Evolutionary conservation across 2,888 invertebrate species (phyloP), one percentile per base, ranked within the genome.

Genomic region (Aphrophora alni): DNA sequence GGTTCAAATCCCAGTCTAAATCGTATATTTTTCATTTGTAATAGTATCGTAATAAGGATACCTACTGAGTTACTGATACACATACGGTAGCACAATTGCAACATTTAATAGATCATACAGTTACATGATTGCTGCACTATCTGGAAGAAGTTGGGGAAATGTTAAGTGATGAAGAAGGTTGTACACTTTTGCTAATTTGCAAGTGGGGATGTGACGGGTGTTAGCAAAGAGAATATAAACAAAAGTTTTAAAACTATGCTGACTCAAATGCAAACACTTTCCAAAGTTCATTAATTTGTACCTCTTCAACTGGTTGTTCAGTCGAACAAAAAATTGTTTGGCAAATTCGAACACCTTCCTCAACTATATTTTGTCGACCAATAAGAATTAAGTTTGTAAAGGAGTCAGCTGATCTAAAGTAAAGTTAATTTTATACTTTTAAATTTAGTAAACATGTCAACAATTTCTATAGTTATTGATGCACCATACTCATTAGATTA

Each of bases 271-370:
- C 38, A 81, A 38, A 17, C n/a, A 75, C 51, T 38, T 75, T 38
- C 14, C 44, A 75, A 79, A 38, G 44, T 38, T 44, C 68, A 24
- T n/a, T n/a, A n/a, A n/a, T 80, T 79, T 38, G 59, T 78, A 38
- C 33, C 71, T 17, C 44, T 85, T 24, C 82, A 80, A 83, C 27
- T 84, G 69, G 59, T 80, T 81, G 75, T 72, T 44, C 70, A 21
- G 70, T 77, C 33, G 80, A 81, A 81, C 77, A 80, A 74, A 85
- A 84, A 82, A 72, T 85, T 7, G 73, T 86, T 72, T 86, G 85
- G 85, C 80, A 86, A 80, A 86, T 86, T 78, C 85, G 85, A 38
- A 82, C 82, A n/a, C 85, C 86, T 21, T 86, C 85, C 24, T 86
- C 85, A 38, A 82, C 84, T 4, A 72, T 85, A 71, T 86, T 80